Evolutionary conservation across 2,888 invertebrate species (phyloP).

Genomic region (Tillus elongatus): DNA sequence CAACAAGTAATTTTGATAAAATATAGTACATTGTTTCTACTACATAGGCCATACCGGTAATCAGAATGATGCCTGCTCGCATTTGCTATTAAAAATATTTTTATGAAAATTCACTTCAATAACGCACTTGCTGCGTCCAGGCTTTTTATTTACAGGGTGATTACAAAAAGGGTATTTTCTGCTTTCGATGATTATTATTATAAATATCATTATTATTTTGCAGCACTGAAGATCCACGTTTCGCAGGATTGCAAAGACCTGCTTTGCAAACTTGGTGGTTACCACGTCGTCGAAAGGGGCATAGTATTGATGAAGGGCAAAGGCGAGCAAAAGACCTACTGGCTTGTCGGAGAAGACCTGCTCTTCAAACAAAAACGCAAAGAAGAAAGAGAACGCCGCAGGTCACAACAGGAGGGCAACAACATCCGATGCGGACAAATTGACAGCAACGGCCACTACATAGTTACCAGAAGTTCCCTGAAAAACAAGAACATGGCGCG

Average conservation of each 20-base stretch:
- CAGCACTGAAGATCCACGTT: constrained; percentile 76
- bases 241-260: constrained; percentile 62
- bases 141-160: no score
- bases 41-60: no score
- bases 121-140: no score
- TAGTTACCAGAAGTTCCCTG: constrained; percentile 54
- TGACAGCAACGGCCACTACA: constrained; percentile 28
- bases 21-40: no score
- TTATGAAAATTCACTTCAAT: no score
- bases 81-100: no score
- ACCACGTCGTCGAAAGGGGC: constrained; percentile 66
- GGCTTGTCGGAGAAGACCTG: constrained; percentile 70
- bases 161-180: no score
- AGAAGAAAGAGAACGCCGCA: constrained; percentile 44
- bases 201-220: no score
- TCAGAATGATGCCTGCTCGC: no score
- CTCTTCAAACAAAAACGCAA: constrained; percentile 49
- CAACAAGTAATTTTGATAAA: no score
- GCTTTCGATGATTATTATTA: no score
- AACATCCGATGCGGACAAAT: constrained; percentile 24
- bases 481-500: constrained; percentile 54
- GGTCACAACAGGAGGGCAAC: constrained; percentile 38
- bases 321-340: constrained; percentile 73
- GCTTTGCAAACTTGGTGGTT: constrained; percentile 65
- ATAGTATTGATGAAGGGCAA: constrained; percentile 75